A percentile compares a stretch with the other conserved stretches of the same genome.
Evolutionary conservation across 1,140 invertebrate genomes (phyloP).

Genomic region (Rhynchophorus ferrugineus): DNA sequence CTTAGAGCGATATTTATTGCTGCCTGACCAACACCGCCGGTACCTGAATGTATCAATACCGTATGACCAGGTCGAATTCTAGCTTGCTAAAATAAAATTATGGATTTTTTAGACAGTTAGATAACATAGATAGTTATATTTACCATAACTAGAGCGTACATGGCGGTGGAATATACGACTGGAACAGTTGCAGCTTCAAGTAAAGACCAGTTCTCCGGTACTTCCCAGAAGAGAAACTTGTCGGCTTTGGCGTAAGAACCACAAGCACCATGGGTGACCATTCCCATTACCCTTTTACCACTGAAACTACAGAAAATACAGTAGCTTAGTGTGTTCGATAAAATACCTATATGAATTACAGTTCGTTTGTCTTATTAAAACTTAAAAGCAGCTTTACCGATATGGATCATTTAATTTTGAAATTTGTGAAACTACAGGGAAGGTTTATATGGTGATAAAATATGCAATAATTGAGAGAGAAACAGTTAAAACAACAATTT

Average conservation of each 20-base stretch:
- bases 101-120: background rate
- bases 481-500: no score
- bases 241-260: slow-evolving; percentile 53
- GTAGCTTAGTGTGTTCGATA: no score
- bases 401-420: no score
- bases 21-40: slow-evolving; percentile 71
- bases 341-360: no score
- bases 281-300: slow-evolving; percentile 62
- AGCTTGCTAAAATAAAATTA: slow-evolving; percentile 7
- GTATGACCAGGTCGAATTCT: slow-evolving; percentile 12
- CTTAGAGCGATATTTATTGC: slow-evolving; percentile 63
- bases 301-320: slow-evolving; percentile 37
- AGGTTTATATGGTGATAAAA: no score
- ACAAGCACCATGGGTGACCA: slow-evolving; percentile 50
- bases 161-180: slow-evolving; percentile 75
- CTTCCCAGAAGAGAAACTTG: slow-evolving; percentile 58
- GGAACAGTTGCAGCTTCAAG: slow-evolving; percentile 85
- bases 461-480: no score
- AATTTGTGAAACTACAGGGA: no score
- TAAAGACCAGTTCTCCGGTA: slow-evolving; percentile 76
- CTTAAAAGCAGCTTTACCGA: no score
- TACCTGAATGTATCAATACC: slow-evolving; percentile 68
- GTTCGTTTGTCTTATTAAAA: no score
- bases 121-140: slow-evolving; percentile 3
- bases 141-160: slow-evolving; percentile 62